Evolutionary conservation across 2,888 invertebrate species (phyloP).

Genomic region (Scaptomyza reducta): DNA sequence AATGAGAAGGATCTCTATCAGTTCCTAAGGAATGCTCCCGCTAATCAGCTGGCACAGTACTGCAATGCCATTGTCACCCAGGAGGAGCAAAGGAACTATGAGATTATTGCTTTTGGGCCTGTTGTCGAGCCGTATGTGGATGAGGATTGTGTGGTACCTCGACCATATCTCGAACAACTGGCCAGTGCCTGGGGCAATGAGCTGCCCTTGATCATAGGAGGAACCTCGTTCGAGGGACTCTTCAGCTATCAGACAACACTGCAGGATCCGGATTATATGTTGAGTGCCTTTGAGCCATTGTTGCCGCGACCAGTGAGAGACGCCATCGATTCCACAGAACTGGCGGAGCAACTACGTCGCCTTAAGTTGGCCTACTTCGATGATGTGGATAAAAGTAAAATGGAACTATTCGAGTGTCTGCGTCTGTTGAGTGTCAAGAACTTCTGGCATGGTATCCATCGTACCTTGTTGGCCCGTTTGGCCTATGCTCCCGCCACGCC

Average conservation of each 20-base stretch:
- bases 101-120: conserved; percentile 80
- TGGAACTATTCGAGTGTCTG: conserved; percentile 65
- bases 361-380: conserved; percentile 72
- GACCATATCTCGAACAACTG: conserved; percentile 73
- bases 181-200: conserved; percentile 80
- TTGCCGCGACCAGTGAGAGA: conserved; percentile 78
- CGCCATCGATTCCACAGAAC: conserved; percentile 51
- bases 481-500: conserved; percentile 62
- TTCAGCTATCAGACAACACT: conserved; percentile 69
- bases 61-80: conserved; percentile 68
- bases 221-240: conserved; percentile 81
- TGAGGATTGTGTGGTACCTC: conserved; percentile 78
- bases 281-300: conserved; percentile 77
- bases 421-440: conserved; percentile 63
- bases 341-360: conserved; percentile 50
- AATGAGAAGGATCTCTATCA: conserved; percentile 53
- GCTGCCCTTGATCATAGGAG: conserved; percentile 81
- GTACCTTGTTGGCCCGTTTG: conserved; percentile 74
- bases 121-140: conserved; percentile 79
- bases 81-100: conserved; percentile 72
- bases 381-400: conserved; percentile 42
- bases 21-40: conserved; percentile 43
- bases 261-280: conserved; percentile 72
- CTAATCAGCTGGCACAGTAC: conserved; percentile 55
- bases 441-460: conserved; percentile 84